Percentiles rank a stretch among this genome's conserved stretches.
These are phyloP conservation scores for Pedicia rivosa DNA, from an alignment of 2,888 invertebrate genomes.

Conservation along the genomic window DNA sequence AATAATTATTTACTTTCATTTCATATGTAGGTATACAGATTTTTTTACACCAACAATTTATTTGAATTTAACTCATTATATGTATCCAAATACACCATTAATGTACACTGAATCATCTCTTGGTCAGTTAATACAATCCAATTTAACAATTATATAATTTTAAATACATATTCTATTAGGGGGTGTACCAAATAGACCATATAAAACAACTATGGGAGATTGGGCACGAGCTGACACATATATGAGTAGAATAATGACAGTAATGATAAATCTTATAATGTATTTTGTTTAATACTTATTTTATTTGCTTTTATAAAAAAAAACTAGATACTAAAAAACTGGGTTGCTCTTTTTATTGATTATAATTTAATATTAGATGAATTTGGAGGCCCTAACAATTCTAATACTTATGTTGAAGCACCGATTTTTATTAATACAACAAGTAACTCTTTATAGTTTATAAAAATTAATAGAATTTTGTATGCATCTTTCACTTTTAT, in stretches of 20 bases:
- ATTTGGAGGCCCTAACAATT: conserved; percentile 63
- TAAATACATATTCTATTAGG: no score
- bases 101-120: conserved; percentile 67
- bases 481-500: no score
- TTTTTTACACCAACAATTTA: conserved; percentile 35
- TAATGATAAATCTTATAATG: no score
- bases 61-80: conserved; percentile 40
- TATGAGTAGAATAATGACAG: conserved; percentile 45
- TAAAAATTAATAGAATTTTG: no score
- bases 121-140: no score
- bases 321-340: no score
- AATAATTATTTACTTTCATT: no score
- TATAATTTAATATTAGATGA: conserved; percentile 73
- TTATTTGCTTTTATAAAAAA: no score
- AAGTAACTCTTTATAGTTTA: conserved; percentile 15
- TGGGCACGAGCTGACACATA: conserved; percentile 59
- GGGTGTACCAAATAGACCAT: conserved; percentile 34
- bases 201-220: conserved; percentile 48
- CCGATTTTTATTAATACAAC: conserved; percentile 38
- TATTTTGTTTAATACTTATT: no score
- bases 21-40: no score
- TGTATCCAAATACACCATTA: conserved; percentile 51
- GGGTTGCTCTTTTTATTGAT: conserved; percentile 72
- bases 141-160: no score
- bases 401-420: conserved; percentile 46